phyloP scores from a whole-genome alignment of 2,888 invertebrate genomes.

The Acanthosepion esculentum region DNA sequence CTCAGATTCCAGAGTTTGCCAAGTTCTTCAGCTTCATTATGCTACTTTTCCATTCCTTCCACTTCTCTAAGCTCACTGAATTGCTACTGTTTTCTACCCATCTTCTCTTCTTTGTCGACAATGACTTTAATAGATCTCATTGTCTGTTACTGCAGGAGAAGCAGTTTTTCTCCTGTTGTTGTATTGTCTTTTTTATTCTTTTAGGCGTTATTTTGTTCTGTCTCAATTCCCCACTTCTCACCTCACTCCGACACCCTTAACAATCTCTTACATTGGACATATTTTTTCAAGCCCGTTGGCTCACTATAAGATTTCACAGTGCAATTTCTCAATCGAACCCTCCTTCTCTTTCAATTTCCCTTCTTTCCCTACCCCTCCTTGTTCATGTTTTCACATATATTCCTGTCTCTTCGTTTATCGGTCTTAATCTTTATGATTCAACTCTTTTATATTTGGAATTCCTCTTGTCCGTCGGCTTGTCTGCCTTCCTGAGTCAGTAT shows the following conservation, averaged over 20 bases:
- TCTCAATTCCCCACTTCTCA: neutral
- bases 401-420: neutral
- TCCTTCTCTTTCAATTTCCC: neutral
- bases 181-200: neutral
- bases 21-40: neutral
- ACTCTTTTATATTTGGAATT: conserved; percentile 3
- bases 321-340: conserved; percentile 7
- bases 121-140: neutral
- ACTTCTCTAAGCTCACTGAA: neutral
- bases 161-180: neutral
- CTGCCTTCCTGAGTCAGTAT: conserved; percentile 21
- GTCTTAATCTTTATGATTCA: conserved; percentile 33
- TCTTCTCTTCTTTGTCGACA: neutral
- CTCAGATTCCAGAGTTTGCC: neutral
- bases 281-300: neutral
- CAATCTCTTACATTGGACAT: neutral
- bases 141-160: neutral
- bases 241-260: neutral
- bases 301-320: neutral
- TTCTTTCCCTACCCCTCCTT: neutral
- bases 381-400: neutral
- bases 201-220: neutral
- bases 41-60: neutral
- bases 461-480: conserved; percentile 21
- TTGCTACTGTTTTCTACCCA: neutral